Percentiles rank a stretch among this genome's conserved stretches.
These are phyloP conservation scores for Lophotis ruficrista DNA, from an alignment of 2,113 vertebrate genomes.

Conservation along the genomic window DNA sequence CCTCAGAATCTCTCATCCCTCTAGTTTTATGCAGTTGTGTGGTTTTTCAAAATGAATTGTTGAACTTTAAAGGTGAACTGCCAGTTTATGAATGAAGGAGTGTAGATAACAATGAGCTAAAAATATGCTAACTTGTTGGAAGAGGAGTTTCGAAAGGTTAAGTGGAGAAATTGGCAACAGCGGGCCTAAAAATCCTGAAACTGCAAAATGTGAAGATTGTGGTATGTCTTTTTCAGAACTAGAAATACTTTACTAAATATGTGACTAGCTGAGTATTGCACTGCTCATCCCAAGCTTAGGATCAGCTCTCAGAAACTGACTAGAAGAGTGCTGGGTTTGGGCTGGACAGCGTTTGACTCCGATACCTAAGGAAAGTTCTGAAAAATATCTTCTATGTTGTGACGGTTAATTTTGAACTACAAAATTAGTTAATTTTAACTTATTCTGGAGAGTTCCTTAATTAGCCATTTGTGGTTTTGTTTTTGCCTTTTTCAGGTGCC, in stretches of 20 bases:
- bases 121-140: neutral
- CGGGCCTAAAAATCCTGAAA: neutral
- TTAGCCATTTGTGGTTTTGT: neutral
- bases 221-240: neutral
- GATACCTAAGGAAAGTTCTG: neutral
- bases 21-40: accelerated
- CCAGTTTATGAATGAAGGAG: neutral
- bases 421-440: neutral
- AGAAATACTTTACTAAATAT: neutral
- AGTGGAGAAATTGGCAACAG: neutral
- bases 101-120: neutral
- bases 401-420: neutral
- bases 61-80: neutral
- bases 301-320: neutral
- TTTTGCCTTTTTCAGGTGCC: neutral
- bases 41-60: neutral
- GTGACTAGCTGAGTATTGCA: neutral
- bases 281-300: neutral
- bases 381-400: neutral
- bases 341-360: accelerated
- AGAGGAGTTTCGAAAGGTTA: neutral
- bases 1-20: accelerated
- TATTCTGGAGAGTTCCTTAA: neutral
- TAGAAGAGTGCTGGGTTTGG: neutral
- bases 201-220: neutral